Evolutionary conservation across 23 tunicate genomes (phyloP).

Genomic region (Halocynthia roretzi): DNA sequence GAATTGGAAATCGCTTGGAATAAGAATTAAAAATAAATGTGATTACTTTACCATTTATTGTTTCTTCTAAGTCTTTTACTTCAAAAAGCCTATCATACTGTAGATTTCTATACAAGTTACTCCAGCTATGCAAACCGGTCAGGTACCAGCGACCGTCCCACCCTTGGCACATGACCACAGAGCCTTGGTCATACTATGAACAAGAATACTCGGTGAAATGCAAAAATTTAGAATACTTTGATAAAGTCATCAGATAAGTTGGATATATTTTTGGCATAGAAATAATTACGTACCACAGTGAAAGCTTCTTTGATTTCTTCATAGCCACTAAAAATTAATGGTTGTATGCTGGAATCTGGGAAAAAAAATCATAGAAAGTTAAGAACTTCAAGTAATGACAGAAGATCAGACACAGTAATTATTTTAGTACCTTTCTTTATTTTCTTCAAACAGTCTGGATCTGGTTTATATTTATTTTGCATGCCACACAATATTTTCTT

Average conservation of each 20-base stretch:
- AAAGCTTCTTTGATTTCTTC: conserved; percentile 18
- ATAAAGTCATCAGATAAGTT: too few relatives aligned
- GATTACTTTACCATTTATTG: not conserved
- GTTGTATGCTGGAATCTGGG: conserved; percentile 12
- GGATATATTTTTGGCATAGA: too few relatives aligned
- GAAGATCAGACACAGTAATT: not conserved
- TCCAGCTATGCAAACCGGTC: conserved; percentile 47
- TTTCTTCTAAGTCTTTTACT: not conserved
- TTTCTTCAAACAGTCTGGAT: conserved; percentile 1
- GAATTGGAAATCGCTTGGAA: not conserved
- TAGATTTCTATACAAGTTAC: conserved; percentile 48
- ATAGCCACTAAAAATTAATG: conserved; percentile 37
- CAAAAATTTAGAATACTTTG: too few relatives aligned
- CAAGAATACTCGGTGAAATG: not conserved
- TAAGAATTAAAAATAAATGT: not conserved
- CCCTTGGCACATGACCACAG: conserved; percentile 56
- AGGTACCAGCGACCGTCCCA: conserved; percentile 76
- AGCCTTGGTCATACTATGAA: conserved; percentile 63
- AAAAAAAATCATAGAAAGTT: not conserved
- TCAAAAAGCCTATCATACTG: conserved; percentile 14
- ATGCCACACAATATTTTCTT: conserved; percentile 16
- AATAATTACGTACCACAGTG: conserved; percentile 29
- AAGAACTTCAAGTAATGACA: not conserved
- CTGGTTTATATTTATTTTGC: conserved; percentile 3
- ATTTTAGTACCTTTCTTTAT: not conserved